Conservation (phyloP, 2,888 invertebrate species). For the Mythimna ferrago region DNA sequence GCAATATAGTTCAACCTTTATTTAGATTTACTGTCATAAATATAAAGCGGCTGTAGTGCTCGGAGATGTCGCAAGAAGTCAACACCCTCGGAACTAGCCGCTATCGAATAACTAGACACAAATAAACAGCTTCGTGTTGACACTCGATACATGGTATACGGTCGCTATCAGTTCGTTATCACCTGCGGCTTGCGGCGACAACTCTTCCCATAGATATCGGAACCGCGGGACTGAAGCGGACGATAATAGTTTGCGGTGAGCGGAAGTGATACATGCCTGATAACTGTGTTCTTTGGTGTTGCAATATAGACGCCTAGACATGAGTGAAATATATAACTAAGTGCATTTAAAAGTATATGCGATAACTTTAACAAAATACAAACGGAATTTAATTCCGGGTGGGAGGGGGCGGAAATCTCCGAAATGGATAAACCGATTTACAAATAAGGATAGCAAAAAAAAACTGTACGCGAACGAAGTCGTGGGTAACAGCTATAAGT, state of each 20-base stretch:
- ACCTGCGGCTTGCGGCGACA: slow-evolving; percentile 32
- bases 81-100: not conserved
- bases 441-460: no score
- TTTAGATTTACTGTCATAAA: not conserved
- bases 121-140: not conserved
- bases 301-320: not conserved
- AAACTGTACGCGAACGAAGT: no score
- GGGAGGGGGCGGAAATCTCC: no score
- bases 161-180: slow-evolving; percentile 48
- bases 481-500: no score
- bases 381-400: no score
- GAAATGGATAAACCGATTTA: no score
- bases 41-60: not conserved
- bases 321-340: no score
- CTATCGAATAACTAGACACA: not conserved
- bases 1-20: no score
- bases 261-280: slow-evolving; percentile 35
- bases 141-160: not conserved
- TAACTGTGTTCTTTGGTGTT: slow-evolving; percentile 2
- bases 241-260: slow-evolving; percentile 44
- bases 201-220: slow-evolving; percentile 35
- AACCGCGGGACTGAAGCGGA: not conserved
- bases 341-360: no score
- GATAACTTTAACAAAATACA: no score
- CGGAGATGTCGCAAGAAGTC: not conserved